Evolutionary conservation across 2,113 vertebrate genomes (phyloP).

Genomic region (Oryctolagus cuniculus): DNA sequence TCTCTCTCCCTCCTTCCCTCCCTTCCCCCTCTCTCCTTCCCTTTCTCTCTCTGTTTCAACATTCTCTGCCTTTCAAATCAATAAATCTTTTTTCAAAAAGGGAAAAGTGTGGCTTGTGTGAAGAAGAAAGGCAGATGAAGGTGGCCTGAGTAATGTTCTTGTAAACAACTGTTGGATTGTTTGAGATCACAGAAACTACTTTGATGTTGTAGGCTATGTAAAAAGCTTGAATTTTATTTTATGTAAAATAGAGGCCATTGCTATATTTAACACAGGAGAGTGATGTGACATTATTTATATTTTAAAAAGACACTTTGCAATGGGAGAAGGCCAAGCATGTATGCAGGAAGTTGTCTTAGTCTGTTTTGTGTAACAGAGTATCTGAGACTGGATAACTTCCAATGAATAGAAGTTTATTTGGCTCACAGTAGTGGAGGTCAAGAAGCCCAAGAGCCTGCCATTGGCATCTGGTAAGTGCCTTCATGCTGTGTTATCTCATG

Average conservation of each 20-base stretch:
- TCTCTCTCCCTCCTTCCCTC: too few species aligned
- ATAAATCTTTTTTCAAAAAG: too few species aligned
- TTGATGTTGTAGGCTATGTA: background rate
- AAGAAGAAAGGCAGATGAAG: background rate
- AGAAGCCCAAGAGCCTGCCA: too few species aligned
- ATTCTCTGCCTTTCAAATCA: too few species aligned
- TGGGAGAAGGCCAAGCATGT: background rate
- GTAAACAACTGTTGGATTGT: background rate
- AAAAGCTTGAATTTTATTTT: constrained; percentile 40
- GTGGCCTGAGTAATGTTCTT: background rate
- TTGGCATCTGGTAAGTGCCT: too few species aligned
- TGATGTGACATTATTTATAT: constrained; percentile 15
- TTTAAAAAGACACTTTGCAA: constrained; percentile 17
- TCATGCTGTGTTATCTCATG: too few species aligned
- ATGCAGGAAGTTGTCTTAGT: background rate
- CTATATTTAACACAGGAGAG: constrained; percentile 31
- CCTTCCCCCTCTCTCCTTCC: too few species aligned
- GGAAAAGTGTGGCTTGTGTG: background rate
- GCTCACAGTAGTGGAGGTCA: too few species aligned
- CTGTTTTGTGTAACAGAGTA: too few species aligned
- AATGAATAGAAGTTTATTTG: too few species aligned
- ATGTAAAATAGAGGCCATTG: background rate
- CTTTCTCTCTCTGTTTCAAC: too few species aligned
- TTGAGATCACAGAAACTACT: background rate
- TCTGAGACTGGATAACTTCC: too few species aligned